These are phyloP conservation scores for Ceratina japonica DNA, from an alignment of 1,140 invertebrate species.

Conservation along the genomic window DNA sequence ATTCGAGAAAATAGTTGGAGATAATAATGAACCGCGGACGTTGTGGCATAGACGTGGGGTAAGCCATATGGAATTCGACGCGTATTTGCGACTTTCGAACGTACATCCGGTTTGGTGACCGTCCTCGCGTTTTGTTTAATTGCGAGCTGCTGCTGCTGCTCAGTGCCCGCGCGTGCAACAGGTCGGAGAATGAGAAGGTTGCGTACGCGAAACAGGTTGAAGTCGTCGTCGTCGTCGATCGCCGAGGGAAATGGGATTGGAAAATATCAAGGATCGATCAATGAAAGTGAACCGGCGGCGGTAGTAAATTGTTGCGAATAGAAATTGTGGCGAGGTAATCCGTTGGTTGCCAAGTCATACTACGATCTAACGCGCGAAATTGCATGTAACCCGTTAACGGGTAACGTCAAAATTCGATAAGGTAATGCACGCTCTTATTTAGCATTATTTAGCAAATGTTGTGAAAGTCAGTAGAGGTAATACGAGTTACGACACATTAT, in stretches of 20 bases:
- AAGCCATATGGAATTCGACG: slow-evolving; percentile 8
- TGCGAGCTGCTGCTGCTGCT: background rate
- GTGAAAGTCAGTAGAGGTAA: too few species aligned
- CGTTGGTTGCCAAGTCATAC: background rate
- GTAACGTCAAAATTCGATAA: background rate
- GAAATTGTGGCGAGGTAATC: background rate
- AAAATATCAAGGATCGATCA: background rate
- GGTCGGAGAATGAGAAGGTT: background rate
- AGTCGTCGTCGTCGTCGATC: too few species aligned
- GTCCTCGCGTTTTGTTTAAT: background rate
- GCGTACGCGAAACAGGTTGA: too few species aligned
- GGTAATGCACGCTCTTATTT: too few species aligned
- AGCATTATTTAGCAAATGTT: too few species aligned
- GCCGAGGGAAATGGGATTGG: background rate
- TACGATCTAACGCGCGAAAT: background rate
- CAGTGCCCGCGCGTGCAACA: background rate
- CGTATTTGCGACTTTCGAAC: slow-evolving; percentile 11
- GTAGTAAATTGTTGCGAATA: background rate
- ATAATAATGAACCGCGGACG: background rate
- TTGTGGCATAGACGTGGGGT: too few species aligned
- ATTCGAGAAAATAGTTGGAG: slow-evolving; percentile 8
- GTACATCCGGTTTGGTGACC: slow-evolving; percentile 13
- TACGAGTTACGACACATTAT: too few species aligned
- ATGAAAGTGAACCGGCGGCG: background rate
- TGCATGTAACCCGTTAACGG: background rate